Conservation (phyloP, 2,113 vertebrate species). For the Melanerpes formicivorus region DNA sequence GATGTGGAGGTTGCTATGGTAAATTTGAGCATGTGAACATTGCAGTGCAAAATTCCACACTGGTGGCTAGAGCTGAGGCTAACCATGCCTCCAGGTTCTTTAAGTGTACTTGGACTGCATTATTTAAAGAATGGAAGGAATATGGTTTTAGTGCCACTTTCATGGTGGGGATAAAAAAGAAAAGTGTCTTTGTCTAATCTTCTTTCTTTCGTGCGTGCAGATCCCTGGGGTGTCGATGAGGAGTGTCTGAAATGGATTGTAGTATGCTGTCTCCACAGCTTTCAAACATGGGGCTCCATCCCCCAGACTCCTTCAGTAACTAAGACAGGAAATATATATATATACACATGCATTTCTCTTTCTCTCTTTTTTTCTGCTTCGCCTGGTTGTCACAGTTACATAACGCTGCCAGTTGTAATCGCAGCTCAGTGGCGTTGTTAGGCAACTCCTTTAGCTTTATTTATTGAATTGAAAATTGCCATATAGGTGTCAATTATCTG, state of each 20-base stretch:
- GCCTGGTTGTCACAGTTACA: conserved; percentile 57
- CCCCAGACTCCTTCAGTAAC: conserved; percentile 22
- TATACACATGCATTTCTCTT: background rate
- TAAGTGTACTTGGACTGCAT: background rate
- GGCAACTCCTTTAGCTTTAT: conserved; percentile 33
- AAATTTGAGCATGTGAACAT: conserved; percentile 54
- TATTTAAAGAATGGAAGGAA: background rate
- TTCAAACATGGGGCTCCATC: background rate
- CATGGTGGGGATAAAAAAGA: background rate
- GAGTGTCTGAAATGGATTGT: background rate
- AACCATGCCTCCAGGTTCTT: conserved; percentile 29
- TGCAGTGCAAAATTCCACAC: conserved; percentile 42
- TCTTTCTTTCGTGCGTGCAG: background rate
- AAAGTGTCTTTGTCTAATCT: background rate
- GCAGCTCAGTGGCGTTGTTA: conserved; percentile 46
- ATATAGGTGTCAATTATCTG: conserved; percentile 44
- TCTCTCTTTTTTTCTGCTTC: background rate
- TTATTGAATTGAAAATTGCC: conserved; percentile 61
- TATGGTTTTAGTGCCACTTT: background rate
- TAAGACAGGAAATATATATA: background rate
- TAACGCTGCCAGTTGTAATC: conserved; percentile 54
- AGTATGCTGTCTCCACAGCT: background rate
- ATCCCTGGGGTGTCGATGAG: background rate
- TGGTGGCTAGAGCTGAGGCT: conserved; percentile 4
- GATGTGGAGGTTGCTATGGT: conserved; percentile 69